Conservation (phyloP, 2,888 invertebrate species). For the Drymonia ruficornis region DNA sequence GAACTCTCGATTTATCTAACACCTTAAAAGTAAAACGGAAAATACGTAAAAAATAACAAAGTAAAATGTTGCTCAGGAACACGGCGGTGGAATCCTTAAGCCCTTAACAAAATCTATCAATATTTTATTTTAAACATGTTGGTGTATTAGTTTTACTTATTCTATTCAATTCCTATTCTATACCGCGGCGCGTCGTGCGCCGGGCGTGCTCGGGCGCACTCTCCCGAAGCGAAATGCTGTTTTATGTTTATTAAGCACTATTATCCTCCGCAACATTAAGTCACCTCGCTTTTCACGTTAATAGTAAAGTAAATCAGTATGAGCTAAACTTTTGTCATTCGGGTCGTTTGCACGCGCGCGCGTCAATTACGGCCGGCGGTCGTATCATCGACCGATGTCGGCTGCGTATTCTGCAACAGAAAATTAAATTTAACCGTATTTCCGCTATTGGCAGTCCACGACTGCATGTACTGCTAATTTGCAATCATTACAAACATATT, state of each 20-base stretch:
- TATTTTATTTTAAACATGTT: slow-evolving; percentile 65
- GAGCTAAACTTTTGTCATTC: slow-evolving; percentile 33
- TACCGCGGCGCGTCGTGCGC: slow-evolving; percentile 54
- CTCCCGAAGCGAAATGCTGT: slow-evolving; percentile 36
- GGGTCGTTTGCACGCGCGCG: slow-evolving; percentile 15
- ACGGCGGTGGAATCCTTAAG: slow-evolving; percentile 70
- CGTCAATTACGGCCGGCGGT: slow-evolving; percentile 41
- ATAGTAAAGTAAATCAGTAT: slow-evolving; percentile 37
- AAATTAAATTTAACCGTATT: slow-evolving; percentile 18
- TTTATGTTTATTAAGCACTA: slow-evolving; percentile 51
- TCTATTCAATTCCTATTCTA: slow-evolving; percentile 83
- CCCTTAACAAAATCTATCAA: slow-evolving; percentile 71
- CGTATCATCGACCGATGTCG: slow-evolving; percentile 32
- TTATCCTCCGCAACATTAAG: slow-evolving; percentile 51
- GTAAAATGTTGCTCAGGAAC: slow-evolving; percentile 67
- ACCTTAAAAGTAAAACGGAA: slow-evolving; percentile 51
- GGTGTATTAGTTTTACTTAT: slow-evolving; percentile 78
- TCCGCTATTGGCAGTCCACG: slow-evolving; percentile 7
- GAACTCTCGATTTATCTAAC: slow-evolving; percentile 61
- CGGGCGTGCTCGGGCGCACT: slow-evolving; percentile 27
- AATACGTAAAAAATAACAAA: slow-evolving; percentile 40
- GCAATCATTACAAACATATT: slow-evolving; percentile 5
- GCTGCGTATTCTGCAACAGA: slow-evolving; percentile 45
- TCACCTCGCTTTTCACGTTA: slow-evolving; percentile 46
- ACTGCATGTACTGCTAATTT: slow-evolving; percentile 3